phyloP scores from a whole-genome alignment of 2,797 vertebrate genomes.

The Crypturellus tataupa region DNA sequence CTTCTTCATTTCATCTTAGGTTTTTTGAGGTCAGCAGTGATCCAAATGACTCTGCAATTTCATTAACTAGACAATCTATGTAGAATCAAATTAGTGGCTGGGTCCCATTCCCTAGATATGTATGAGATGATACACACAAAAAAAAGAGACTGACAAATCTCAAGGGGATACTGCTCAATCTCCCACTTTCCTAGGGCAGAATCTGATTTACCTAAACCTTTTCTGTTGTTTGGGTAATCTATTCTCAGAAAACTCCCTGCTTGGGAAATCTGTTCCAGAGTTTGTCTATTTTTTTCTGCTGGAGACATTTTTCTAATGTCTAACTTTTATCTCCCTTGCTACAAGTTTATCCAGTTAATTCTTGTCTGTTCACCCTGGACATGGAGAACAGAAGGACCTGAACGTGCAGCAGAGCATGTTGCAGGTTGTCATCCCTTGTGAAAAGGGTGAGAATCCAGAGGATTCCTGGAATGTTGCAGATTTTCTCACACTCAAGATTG shows the following conservation, averaged over 20 bases:
- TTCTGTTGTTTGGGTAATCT: neutral
- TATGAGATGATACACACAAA: neutral
- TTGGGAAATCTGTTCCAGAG: neutral
- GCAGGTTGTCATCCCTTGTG: neutral
- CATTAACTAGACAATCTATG: neutral
- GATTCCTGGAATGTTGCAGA: neutral
- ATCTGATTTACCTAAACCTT: neutral
- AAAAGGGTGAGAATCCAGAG: neutral
- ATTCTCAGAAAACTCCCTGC: neutral
- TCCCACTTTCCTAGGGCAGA: neutral
- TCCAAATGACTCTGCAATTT: neutral
- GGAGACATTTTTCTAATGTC: neutral
- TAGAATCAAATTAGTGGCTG: neutral
- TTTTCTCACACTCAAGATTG: neutral
- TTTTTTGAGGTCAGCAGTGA: conserved; percentile 13
- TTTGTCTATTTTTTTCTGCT: neutral
- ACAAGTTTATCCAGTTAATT: neutral
- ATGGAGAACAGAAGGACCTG: neutral
- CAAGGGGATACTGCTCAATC: neutral
- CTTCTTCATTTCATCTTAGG: neutral
- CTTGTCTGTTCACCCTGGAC: neutral
- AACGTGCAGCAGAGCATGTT: neutral
- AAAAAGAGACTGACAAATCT: neutral
- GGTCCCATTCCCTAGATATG: neutral
- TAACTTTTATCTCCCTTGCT: neutral